Evolutionary conservation across 2,797 vertebrate genomes (phyloP).

Genomic region (Iguana delicatissima): DNA sequence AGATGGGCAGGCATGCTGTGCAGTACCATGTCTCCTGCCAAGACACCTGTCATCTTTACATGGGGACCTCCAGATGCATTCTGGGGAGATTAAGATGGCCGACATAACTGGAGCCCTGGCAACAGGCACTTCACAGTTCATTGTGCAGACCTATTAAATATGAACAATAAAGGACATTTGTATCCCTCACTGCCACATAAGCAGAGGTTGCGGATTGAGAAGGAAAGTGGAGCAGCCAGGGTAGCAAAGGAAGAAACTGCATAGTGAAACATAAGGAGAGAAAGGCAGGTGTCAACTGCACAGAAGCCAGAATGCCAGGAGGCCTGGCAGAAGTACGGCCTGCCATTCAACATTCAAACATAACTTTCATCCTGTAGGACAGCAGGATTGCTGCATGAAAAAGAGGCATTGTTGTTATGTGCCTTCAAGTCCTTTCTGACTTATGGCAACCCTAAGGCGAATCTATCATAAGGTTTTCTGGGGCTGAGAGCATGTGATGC

Average conservation of each 20-base stretch:
- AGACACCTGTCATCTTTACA: not conserved
- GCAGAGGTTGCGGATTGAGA: not conserved
- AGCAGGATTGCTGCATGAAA: no score
- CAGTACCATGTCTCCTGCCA: not conserved
- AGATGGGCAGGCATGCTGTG: not conserved
- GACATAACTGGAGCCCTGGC: not conserved
- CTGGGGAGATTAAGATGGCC: not conserved
- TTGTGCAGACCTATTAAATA: not conserved
- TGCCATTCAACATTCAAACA: not conserved
- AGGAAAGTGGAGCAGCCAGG: not conserved
- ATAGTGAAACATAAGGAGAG: not conserved
- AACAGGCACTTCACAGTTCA: not conserved
- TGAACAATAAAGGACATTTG: not conserved
- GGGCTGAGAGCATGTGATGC: no score
- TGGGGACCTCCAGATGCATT: no score
- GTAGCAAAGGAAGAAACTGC: not conserved
- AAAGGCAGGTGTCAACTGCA: not conserved
- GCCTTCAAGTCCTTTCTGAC: no score
- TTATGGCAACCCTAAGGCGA: no score
- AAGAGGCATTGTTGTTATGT: no score
- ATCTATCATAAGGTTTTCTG: no score
- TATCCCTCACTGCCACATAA: not conserved
- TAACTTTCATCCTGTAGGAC: not conserved
- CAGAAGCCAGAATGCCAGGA: not conserved
- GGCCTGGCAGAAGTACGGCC: not conserved